Evolutionary conservation across 2,888 invertebrate genomes (phyloP), one percentile per base, ranked within the genome.

Genomic region (Anoplius nigerrimus): DNA sequence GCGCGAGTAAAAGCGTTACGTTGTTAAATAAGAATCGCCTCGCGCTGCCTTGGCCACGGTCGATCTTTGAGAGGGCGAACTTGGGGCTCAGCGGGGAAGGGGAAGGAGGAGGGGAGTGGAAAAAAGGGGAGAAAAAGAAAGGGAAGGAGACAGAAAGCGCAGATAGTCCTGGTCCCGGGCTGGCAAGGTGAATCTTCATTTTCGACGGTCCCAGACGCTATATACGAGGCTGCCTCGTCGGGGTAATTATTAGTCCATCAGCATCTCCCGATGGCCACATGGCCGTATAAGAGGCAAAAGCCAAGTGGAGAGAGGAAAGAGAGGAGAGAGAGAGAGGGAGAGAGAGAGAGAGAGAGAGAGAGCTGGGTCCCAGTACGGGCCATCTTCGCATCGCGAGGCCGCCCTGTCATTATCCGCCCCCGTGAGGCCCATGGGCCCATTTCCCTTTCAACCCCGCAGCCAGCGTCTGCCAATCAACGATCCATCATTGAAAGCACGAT

Each of bases 401-500:
- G 88, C 88, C 87, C 87, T 88, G 87, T 88, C 85, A 88, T 88
- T 88, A 88, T 87, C 85, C 86, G 84, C 87, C 88, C 86, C 83
- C 88, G 80, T 85, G 75, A 78, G 78, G 73, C 79, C 80, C 70
- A 72, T 76, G 82, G 80, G 80, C 80, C 85, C 81, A 87, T 88
- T 88, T 87, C 84, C 85, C 85, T 86, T 86, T 86, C 84, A 84
- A 86, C 86, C 84, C 85, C 80, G 74, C 74, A 75, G 75, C 80
- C 74, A 76, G 62, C 78, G 79, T 83, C 82, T 86, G 87, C 87
- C 87, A 87, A 87, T 88, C 87, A 85, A 81, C 80, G 82, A 87
- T 88, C 84, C 86, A 86, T 87, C 87, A 86, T 86, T 83, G 78
- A 75, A 78, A 80, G 82, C 60, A 24, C 84, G 82, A 84, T 85